These are phyloP conservation scores for Actenoides lindsayi DNA, from an alignment of 2,113 vertebrate genomes.

Conservation along the genomic window DNA sequence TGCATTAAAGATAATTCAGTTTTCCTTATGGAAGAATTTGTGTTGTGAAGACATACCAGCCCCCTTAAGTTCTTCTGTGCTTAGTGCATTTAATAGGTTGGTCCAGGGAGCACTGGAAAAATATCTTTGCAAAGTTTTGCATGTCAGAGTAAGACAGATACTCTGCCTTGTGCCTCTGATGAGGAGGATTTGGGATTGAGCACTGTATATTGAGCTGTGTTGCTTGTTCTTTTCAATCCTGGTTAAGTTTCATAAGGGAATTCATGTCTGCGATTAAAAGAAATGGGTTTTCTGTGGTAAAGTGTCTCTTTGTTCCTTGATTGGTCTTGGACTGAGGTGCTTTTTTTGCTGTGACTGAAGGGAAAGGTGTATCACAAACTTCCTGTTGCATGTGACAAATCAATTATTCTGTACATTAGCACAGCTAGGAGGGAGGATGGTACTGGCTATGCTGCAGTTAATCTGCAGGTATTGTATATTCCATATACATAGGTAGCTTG, in stretches of 20 bases:
- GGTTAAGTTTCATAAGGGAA: neutral
- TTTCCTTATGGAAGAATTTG: neutral
- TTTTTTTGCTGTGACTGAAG: neutral
- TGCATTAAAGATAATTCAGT: neutral
- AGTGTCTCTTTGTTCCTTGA: neutral
- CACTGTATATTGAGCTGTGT: neutral
- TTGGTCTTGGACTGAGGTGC: neutral
- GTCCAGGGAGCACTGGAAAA: neutral
- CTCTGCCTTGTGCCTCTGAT: neutral
- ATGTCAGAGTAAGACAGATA: neutral
- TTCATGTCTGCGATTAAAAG: constrained; percentile 3
- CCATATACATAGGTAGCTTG: neutral
- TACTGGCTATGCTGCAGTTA: neutral
- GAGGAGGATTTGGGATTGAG: neutral
- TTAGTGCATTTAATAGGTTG: neutral
- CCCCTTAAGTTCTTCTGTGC: neutral
- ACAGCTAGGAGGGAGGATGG: neutral
- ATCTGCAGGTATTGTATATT: neutral
- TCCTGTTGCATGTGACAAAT: neutral
- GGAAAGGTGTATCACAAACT: neutral
- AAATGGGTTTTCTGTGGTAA: neutral
- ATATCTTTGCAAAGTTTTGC: neutral
- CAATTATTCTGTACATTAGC: neutral
- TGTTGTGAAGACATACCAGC: neutral
- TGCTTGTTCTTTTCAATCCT: neutral